Percentiles rank a stretch among this genome's conserved stretches.
These are phyloP conservation scores for Dicrurus megarhynchus DNA, from an alignment of 2,113 vertebrate genomes.

Conservation along the genomic window DNA sequence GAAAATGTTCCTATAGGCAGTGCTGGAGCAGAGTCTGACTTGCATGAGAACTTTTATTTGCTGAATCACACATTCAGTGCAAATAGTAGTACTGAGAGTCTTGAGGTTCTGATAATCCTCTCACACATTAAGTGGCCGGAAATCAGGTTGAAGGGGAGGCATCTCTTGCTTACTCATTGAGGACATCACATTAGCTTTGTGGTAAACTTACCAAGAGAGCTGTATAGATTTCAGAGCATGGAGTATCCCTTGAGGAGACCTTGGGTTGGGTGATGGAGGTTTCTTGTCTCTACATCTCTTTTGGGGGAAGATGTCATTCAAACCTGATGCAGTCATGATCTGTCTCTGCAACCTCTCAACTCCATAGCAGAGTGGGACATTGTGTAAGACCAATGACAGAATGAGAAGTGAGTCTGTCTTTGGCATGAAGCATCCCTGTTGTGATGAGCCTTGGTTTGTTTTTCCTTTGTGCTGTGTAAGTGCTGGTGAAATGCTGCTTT, in stretches of 20 bases:
- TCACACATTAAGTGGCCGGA: background rate
- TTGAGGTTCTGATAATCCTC: background rate
- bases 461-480: background rate
- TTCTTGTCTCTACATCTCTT: background rate
- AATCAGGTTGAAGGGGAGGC: background rate
- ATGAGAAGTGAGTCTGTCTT: background rate
- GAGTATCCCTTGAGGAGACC: background rate
- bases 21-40: background rate
- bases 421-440: background rate
- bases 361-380: background rate
- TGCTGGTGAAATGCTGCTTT: background rate
- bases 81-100: background rate
- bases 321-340: background rate
- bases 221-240: background rate
- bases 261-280: background rate
- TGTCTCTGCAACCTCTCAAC: background rate
- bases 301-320: background rate
- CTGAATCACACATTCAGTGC: rapidly evolving
- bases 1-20: background rate
- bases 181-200: background rate
- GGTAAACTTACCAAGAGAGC: background rate
- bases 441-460: background rate
- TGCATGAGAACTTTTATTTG: background rate
- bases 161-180: background rate
- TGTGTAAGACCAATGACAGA: background rate